Evolutionary conservation across 2,797 vertebrate genomes (phyloP), one percentile per base, ranked within the genome.

Genomic region (Chrosomus eos): DNA sequence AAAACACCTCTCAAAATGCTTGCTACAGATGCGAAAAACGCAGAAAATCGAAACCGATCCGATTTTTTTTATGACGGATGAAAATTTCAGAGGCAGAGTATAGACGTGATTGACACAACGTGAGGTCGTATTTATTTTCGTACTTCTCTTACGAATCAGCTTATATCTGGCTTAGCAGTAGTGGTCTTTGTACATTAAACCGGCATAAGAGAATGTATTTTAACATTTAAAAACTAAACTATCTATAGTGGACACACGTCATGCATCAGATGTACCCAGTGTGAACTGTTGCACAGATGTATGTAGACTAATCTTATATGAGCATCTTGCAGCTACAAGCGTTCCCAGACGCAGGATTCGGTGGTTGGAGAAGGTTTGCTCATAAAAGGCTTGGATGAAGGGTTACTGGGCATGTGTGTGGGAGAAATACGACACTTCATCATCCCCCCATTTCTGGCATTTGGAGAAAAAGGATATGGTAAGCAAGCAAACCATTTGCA

Each of bases 381-480:
- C 88, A 96, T 99, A 91, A 97, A 98, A 89, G 98, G 98, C 89
- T 95, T 99, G 96, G 98, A 99, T 38, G 95, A 97, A 90, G 98
- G 97, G 45, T 94, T 99, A 85, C 88, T 98, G 88, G 97, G 98
- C 80, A 99, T 98, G 98, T 99, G 98, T 0, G 96, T 99, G 0
- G 97, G 98, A n/a, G 98, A 99, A 93, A 95, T 94, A 91, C 94
- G 98, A 88, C 94, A 96, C 90, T 96, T 99, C 73, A 71, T 96
- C 91, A 95, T 99, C 88, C 98, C 98, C 1, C 98, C 98, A 0
- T 99, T 99, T 91, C 93, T 98, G 88, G 98, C 95, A 83, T 99
- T 98, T 0, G 98, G 97, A 81, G 98, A 98, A 87, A 97, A 98
- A 74, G 98, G 98, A 94, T 97, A 97, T 0, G 97, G 98, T 99